Conservation (phyloP, 2,888 invertebrate species). For the Anoncus sp. region DNA sequence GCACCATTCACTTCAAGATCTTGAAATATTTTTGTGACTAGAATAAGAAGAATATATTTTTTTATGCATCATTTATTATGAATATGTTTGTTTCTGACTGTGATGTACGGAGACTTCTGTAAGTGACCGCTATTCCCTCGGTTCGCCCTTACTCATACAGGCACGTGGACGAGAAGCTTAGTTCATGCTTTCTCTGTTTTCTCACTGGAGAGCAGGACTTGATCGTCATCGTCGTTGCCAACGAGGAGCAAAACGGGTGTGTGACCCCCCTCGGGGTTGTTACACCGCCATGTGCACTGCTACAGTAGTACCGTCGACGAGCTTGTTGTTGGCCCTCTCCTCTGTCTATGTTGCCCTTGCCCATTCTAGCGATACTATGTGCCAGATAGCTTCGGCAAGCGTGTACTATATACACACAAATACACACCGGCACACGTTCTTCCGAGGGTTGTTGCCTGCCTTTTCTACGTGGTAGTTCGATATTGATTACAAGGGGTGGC, state of each 20-base stretch:
- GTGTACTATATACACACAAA: constrained; percentile 19
- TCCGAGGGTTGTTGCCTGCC: constrained; percentile 69
- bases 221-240: constrained; percentile 38
- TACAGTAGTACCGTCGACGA: constrained; percentile 9
- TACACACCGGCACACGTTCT: no score
- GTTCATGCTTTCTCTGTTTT: constrained; percentile 11
- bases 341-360: constrained; percentile 36
- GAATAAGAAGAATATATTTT: not conserved
- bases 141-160: not conserved
- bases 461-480: constrained; percentile 74
- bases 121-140: not conserved
- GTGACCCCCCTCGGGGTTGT: constrained; percentile 44
- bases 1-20: no score
- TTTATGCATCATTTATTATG: not conserved
- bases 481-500: constrained; percentile 78
- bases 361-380: constrained; percentile 24
- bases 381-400: constrained; percentile 35
- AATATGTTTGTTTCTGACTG: not conserved
- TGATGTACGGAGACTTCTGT: not conserved
- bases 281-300: constrained; percentile 42
- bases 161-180: constrained; percentile 20
- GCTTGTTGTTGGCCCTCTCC: constrained; percentile 17
- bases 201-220: constrained; percentile 3
- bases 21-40: no score
- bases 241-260: constrained; percentile 41